Percentiles rank a stretch among this genome's conserved stretches.
Evolutionary conservation across 2,113 vertebrate genomes (phyloP).

Genomic region (Collichthys lucidus): DNA sequence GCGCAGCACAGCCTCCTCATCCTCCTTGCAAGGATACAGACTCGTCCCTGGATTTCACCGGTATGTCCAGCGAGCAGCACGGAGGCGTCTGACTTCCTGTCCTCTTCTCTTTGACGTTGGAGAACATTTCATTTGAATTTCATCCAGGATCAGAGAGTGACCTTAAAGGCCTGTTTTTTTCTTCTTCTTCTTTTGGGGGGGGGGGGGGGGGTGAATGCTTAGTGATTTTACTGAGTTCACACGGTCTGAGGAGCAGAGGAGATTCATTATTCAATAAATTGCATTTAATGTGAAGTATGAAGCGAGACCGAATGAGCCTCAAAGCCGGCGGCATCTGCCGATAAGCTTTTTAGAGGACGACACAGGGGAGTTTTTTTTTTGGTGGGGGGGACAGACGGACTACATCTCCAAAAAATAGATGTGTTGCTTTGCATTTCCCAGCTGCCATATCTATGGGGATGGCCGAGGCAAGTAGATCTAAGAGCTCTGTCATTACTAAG

Average conservation of each 20-base stretch:
- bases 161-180: slow-evolving; percentile 41
- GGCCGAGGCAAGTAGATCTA: slow-evolving; percentile 51
- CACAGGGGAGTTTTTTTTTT: slow-evolving; percentile 32
- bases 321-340: slow-evolving; percentile 61
- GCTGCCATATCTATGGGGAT: slow-evolving; percentile 50
- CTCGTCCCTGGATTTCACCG: slow-evolving; percentile 30
- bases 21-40: not conserved
- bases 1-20: not conserved
- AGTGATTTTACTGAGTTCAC: slow-evolving; percentile 58
- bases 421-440: slow-evolving; percentile 44
- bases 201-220: not conserved
- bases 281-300: slow-evolving; percentile 70
- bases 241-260: slow-evolving; percentile 52
- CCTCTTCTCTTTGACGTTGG: slow-evolving; percentile 18
- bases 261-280: slow-evolving; percentile 76
- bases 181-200: slow-evolving; percentile 18
- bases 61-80: slow-evolving; percentile 37
- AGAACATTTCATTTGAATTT: slow-evolving; percentile 50
- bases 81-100: slow-evolving; percentile 26
- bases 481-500: slow-evolving; percentile 45
- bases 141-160: slow-evolving; percentile 37
- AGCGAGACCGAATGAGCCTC: slow-evolving; percentile 65
- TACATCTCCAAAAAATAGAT: slow-evolving; percentile 56
- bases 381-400: slow-evolving; percentile 45
- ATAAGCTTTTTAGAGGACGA: slow-evolving; percentile 61